Evolutionary conservation across 1,140 invertebrate genomes (phyloP).

Genomic region (Euura saliciscinereae): DNA sequence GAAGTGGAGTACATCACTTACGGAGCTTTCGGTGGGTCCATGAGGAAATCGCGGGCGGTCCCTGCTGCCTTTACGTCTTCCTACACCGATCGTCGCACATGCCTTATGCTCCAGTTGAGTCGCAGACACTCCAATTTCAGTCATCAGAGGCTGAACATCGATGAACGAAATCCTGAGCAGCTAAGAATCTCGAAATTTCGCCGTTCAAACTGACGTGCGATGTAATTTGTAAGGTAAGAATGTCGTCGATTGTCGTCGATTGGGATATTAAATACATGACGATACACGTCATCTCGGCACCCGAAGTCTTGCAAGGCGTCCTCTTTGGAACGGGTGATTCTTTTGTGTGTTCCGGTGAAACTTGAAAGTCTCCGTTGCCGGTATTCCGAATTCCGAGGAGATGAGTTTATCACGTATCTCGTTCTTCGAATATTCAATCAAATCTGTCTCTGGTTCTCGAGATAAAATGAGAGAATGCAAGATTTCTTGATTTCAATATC

Average conservation of each 20-base stretch:
- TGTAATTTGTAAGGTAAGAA: too few species aligned
- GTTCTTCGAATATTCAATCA: not conserved
- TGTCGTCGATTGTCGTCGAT: too few species aligned
- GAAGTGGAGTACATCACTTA: slow-evolving; percentile 14
- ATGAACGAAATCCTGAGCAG: not conserved
- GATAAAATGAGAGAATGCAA: not conserved
- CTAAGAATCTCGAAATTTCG: too few species aligned
- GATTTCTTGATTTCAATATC: not conserved
- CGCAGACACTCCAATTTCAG: not conserved
- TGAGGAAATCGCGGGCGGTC: not conserved
- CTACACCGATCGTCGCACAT: not conserved
- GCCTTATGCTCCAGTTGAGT: not conserved
- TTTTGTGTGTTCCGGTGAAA: not conserved
- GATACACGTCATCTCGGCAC: not conserved
- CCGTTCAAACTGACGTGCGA: too few species aligned
- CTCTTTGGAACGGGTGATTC: not conserved
- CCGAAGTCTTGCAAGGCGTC: not conserved
- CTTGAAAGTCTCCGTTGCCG: not conserved
- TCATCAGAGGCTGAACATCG: not conserved
- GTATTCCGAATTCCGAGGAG: not conserved
- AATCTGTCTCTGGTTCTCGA: not conserved
- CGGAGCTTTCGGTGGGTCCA: not conserved
- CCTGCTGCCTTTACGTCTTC: not conserved
- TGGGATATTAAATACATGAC: not conserved
- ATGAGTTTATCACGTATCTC: not conserved